These are phyloP conservation scores for Ormyrus pomaceus DNA, from an alignment of 2,888 invertebrate genomes.

Conservation along the genomic window DNA sequence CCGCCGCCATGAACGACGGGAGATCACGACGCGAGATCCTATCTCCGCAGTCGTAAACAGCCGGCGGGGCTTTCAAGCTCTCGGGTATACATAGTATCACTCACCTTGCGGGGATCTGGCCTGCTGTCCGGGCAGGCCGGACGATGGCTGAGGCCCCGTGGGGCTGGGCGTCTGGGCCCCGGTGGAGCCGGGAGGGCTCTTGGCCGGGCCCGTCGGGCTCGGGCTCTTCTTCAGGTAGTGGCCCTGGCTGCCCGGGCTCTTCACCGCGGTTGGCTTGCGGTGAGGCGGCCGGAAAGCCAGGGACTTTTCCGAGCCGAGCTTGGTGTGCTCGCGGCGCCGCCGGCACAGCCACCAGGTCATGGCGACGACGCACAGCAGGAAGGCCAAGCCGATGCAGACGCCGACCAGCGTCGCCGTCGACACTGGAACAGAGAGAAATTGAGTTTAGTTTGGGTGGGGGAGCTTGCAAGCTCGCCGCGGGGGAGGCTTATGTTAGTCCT, in stretches of 20 bases:
- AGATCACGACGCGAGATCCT: too few species aligned
- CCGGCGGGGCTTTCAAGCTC: too few species aligned
- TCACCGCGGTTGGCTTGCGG: slow-evolving; percentile 87
- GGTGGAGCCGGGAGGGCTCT: slow-evolving; percentile 79
- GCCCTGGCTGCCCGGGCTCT: slow-evolving; percentile 88
- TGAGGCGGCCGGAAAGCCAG: slow-evolving; percentile 83
- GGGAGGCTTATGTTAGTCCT: too few species aligned
- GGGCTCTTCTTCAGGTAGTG: slow-evolving; percentile 96
- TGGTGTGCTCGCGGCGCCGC: slow-evolving; percentile 77
- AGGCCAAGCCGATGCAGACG: slow-evolving; percentile 80
- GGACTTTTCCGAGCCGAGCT: slow-evolving; percentile 79
- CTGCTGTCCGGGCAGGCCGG: slow-evolving; percentile 63
- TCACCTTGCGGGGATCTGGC: slow-evolving; percentile 60
- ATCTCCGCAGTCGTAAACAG: too few species aligned
- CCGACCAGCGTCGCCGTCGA: slow-evolving; percentile 79
- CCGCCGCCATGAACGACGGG: too few species aligned
- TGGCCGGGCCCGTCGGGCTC: slow-evolving; percentile 85
- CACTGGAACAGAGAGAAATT: slow-evolving; percentile 72
- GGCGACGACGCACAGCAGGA: slow-evolving; percentile 80
- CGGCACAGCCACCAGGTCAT: slow-evolving; percentile 83
- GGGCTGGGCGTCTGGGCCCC: slow-evolving; percentile 73
- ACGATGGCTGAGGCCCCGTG: slow-evolving; percentile 62
- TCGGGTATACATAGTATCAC: neutral
- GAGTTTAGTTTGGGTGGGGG: too few species aligned
- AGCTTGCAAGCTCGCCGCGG: too few species aligned